Conservation (phyloP, 2,797 vertebrate genomes). For the Carduelis carduelis region DNA sequence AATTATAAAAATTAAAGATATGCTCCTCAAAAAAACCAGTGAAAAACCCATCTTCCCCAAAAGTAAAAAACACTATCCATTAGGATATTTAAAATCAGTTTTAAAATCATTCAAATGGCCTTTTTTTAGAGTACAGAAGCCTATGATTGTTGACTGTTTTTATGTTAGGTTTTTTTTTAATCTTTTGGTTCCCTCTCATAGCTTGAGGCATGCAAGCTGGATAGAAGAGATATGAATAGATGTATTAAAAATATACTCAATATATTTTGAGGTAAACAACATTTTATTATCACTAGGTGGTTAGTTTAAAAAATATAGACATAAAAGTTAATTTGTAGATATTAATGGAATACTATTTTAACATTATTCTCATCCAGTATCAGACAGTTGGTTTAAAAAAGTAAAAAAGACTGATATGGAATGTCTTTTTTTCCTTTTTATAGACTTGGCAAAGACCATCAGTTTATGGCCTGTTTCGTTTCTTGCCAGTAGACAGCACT, state of each 20-base stretch:
- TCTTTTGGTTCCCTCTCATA: background rate
- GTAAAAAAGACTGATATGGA: slow-evolving; percentile 16
- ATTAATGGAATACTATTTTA: slow-evolving; percentile 25
- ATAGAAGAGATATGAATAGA: background rate
- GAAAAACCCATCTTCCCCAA: background rate
- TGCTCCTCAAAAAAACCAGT: background rate
- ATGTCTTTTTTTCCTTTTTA: slow-evolving; percentile 50
- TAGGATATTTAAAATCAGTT: background rate
- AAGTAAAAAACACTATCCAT: background rate
- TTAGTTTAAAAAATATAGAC: background rate
- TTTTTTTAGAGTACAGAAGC: background rate
- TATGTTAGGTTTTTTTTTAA: background rate
- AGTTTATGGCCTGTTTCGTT: slow-evolving; percentile 70
- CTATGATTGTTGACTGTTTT: background rate
- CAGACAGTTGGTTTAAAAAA: background rate
- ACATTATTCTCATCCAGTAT: background rate
- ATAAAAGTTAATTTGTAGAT: background rate
- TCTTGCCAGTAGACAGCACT: slow-evolving; percentile 71
- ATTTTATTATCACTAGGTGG: background rate
- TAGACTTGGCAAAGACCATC: slow-evolving; percentile 65
- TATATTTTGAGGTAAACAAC: slow-evolving; percentile 37
- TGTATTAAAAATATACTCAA: background rate
- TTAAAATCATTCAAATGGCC: background rate
- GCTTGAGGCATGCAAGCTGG: slow-evolving; percentile 13
- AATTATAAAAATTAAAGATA: background rate